These are phyloP conservation scores for Carassius auratus DNA, from an alignment of 2,113 vertebrate genomes.

Conservation along the genomic window DNA sequence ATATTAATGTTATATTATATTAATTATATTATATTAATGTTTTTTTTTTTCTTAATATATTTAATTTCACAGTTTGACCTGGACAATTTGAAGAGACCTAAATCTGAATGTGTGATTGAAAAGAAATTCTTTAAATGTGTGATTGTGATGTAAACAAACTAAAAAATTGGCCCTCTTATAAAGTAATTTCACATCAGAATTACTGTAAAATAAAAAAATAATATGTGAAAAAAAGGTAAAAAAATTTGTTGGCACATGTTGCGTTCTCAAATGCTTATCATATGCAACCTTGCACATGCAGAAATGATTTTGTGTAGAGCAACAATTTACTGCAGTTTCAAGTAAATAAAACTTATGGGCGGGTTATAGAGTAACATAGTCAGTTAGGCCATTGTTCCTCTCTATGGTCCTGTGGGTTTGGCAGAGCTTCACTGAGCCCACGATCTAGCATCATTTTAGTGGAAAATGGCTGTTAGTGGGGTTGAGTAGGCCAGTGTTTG, in stretches of 20 bases:
- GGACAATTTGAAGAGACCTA: neutral
- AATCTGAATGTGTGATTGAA: neutral
- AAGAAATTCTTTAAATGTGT: neutral
- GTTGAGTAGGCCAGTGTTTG: neutral
- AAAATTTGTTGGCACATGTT: neutral
- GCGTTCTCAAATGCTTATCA: neutral
- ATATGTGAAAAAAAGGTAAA: neutral
- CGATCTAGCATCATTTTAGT: neutral
- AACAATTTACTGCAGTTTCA: neutral
- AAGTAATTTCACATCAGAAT: too few species aligned
- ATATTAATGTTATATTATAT: too few species aligned
- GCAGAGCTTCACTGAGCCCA: neutral
- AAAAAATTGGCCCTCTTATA: neutral
- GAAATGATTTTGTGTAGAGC: neutral
- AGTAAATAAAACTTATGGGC: neutral
- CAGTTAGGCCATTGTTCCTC: neutral
- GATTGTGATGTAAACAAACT: neutral
- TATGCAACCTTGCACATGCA: neutral
- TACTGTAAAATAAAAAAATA: neutral
- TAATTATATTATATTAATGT: too few species aligned
- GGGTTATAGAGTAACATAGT: neutral
- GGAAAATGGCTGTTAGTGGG: neutral
- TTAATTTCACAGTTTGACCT: neutral
- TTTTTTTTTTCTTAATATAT: neutral
- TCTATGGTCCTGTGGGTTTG: neutral